phyloP scores from a whole-genome alignment of 2,888 invertebrate genomes.

The Cosmia trapezina region DNA sequence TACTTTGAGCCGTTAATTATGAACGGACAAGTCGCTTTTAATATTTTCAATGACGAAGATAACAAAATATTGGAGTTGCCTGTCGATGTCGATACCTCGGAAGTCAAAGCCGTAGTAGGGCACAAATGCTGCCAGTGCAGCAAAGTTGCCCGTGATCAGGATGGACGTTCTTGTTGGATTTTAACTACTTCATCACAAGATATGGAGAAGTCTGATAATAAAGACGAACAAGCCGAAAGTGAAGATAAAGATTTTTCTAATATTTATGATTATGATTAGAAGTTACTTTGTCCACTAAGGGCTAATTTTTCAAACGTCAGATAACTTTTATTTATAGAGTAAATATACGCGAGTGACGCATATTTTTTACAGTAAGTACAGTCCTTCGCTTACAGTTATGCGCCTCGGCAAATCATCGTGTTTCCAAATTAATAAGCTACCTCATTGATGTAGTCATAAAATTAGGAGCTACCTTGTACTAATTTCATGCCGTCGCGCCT shows the following conservation, averaged over 20 bases:
- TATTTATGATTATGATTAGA: conserved; percentile 29
- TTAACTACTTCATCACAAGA: neutral
- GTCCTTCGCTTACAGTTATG: neutral
- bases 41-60: conserved; percentile 13
- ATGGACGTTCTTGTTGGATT: conserved; percentile 4
- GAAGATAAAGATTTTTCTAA: conserved; percentile 26
- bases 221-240: neutral
- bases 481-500: neutral
- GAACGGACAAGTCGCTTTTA: conserved; percentile 28
- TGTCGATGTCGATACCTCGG: neutral
- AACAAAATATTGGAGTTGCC: conserved; percentile 2
- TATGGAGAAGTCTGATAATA: neutral
- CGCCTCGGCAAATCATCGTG: neutral
- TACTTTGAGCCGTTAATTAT: conserved; percentile 23
- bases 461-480: no score
- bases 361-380: neutral
- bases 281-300: neutral
- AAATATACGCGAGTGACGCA: no score
- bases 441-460: no score
- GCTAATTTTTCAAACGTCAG: no score
- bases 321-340: no score
- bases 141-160: neutral
- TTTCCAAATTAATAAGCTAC: neutral
- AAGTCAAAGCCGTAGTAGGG: neutral
- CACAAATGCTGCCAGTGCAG: neutral